phyloP scores from a whole-genome alignment of 2,888 invertebrate species.

The Dasysyrphus albostriatus region DNA sequence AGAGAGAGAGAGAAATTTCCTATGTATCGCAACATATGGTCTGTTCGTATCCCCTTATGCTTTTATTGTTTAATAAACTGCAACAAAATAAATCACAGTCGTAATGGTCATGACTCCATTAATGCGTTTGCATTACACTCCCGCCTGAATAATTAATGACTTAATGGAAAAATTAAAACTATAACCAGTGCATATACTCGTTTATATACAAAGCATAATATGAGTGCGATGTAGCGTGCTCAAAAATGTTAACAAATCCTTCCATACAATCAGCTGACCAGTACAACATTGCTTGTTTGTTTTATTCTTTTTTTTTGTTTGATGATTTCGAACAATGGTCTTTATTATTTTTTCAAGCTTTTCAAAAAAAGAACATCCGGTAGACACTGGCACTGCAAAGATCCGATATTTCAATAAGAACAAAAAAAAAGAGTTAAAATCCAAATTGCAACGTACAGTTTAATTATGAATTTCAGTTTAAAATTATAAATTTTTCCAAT shows the following conservation, averaged over 20 bases:
- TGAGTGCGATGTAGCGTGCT: conserved; percentile 22
- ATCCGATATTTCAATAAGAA: neutral
- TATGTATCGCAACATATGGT: conserved; percentile 10
- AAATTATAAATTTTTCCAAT: no score
- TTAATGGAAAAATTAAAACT: conserved; percentile 75
- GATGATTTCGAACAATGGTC: neutral
- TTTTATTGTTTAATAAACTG: conserved; percentile 73
- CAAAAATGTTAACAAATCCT: conserved; percentile 45
- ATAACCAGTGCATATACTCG: conserved; percentile 22
- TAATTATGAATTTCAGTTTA: no score
- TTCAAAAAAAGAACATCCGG: conserved; percentile 7
- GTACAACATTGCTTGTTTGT: neutral
- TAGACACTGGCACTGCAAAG: neutral
- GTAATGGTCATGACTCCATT: conserved; percentile 76
- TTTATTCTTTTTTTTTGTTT: conserved; percentile 1
- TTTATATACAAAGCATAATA: conserved; percentile 17
- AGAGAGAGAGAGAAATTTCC: no score
- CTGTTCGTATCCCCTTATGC: conserved; percentile 11
- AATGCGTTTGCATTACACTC: conserved; percentile 71
- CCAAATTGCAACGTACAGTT: neutral
- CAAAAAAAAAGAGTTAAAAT: neutral
- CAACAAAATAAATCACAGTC: conserved; percentile 74
- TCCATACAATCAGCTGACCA: neutral
- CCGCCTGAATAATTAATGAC: conserved; percentile 72
- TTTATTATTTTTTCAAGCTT: conserved; percentile 10